Percentiles rank a stretch among this genome's conserved stretches.
Conservation (phyloP, 2,888 invertebrate genomes). For the Microplitis manilae region DNA sequence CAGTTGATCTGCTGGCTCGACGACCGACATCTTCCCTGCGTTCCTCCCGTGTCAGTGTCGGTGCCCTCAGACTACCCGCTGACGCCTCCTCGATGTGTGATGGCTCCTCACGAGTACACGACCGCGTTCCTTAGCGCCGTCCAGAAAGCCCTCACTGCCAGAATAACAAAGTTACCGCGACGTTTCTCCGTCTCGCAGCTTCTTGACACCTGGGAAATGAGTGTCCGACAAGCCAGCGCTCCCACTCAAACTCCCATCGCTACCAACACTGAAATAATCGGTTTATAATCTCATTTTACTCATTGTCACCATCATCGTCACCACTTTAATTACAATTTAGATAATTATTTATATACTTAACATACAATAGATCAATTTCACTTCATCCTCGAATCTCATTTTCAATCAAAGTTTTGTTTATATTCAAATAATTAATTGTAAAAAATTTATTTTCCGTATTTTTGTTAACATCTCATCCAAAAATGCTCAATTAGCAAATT, state of each 20-base stretch:
- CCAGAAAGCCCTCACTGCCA: slow-evolving; percentile 81
- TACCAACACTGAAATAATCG: slow-evolving; percentile 72
- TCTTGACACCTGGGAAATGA: slow-evolving; percentile 96
- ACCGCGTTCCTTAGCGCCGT: slow-evolving; percentile 85
- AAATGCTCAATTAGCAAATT: neutral
- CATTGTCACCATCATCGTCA: neutral
- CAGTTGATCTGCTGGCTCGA: slow-evolving; percentile 88
- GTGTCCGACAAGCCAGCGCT: slow-evolving; percentile 89
- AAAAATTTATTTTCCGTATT: neutral
- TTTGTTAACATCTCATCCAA: neutral
- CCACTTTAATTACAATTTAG: neutral
- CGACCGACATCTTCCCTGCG: slow-evolving; percentile 91
- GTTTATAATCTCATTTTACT: slow-evolving; percentile 63
- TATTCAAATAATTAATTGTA: neutral
- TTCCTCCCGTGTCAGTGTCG: slow-evolving; percentile 88
- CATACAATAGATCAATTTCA: neutral
- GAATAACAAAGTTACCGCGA: slow-evolving; percentile 86
- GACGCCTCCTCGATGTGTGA: slow-evolving; percentile 79
- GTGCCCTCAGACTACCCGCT: slow-evolving; percentile 88
- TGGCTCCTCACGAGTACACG: slow-evolving; percentile 83
- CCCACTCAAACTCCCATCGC: slow-evolving; percentile 73
- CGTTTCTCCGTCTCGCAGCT: slow-evolving; percentile 90
- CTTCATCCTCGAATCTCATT: neutral
- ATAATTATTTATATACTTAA: neutral
- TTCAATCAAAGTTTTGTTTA: neutral